These are phyloP conservation scores for Latrodectus hesperus DNA, from an alignment of 2,888 invertebrate species.

Conservation along the genomic window DNA sequence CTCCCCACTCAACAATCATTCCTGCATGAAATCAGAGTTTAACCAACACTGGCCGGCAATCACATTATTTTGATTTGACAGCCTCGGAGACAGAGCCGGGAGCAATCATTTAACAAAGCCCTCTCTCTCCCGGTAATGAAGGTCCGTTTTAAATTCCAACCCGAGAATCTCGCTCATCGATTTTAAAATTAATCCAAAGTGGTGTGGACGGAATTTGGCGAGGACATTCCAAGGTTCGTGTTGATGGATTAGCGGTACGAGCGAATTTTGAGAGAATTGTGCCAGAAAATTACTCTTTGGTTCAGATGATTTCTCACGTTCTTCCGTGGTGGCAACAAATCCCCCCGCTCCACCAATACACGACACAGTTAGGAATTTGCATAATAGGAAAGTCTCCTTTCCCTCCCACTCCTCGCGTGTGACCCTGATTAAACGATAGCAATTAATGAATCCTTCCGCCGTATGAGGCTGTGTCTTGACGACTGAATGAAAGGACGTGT, in stretches of 20 bases:
- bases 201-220: slow-evolving; percentile 47
- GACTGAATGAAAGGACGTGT: not conserved
- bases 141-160: slow-evolving; percentile 22
- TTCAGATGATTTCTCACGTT: slow-evolving; percentile 56
- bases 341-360: not conserved
- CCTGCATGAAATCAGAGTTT: not conserved
- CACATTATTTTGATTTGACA: not conserved
- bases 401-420: not conserved
- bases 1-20: not conserved
- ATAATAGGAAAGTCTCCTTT: slow-evolving; percentile 26
- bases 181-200: slow-evolving; percentile 55
- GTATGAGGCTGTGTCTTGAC: slow-evolving; percentile 8
- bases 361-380: slow-evolving; percentile 30
- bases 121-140: slow-evolving; percentile 24
- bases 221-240: slow-evolving; percentile 37
- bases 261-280: slow-evolving; percentile 48
- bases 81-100: not conserved
- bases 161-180: slow-evolving; percentile 31
- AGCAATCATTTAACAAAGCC: slow-evolving; percentile 24
- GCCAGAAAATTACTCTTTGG: slow-evolving; percentile 43
- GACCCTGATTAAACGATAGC: slow-evolving; percentile 54
- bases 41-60: not conserved
- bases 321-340: slow-evolving; percentile 22
- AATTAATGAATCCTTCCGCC: slow-evolving; percentile 57
- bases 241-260: slow-evolving; percentile 45